Conservation (phyloP, 2,113 vertebrate species). For the Montifringilla adamsi region DNA sequence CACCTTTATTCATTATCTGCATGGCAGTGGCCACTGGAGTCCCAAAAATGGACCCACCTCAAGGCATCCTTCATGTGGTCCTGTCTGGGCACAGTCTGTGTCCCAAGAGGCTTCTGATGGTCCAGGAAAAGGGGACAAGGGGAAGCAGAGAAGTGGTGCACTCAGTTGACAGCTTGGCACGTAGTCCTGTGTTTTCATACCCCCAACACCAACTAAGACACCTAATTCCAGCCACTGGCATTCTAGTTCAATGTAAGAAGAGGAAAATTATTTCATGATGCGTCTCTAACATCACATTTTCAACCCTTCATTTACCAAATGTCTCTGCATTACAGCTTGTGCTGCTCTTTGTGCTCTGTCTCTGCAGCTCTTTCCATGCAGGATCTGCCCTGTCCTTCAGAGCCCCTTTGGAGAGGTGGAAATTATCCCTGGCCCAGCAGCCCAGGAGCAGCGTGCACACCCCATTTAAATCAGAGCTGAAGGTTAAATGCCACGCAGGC, state of each 20-base stretch:
- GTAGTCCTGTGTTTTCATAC: fast-evolving
- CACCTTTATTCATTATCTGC: neutral
- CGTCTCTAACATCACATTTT: neutral
- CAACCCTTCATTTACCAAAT: neutral
- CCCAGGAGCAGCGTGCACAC: neutral
- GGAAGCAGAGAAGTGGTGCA: neutral
- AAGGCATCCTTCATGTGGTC: fast-evolving
- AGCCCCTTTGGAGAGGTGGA: neutral
- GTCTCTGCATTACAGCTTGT: neutral
- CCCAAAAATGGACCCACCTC: neutral
- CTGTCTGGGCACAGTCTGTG: neutral
- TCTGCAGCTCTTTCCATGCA: neutral
- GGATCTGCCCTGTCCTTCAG: neutral
- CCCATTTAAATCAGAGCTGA: neutral
- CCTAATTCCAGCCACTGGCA: neutral
- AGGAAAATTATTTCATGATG: neutral
- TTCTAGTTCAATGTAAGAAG: neutral
- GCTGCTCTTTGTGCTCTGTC: neutral
- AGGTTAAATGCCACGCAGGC: neutral
- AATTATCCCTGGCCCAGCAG: neutral
- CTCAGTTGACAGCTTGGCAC: neutral
- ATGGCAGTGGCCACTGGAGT: neutral
- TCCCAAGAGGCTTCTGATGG: neutral
- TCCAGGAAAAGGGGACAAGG: neutral
- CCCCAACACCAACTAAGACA: neutral